Base-by-base conservation (phyloP, 2,888 invertebrate species). In the Melikaiella ostensackeni region DNA sequence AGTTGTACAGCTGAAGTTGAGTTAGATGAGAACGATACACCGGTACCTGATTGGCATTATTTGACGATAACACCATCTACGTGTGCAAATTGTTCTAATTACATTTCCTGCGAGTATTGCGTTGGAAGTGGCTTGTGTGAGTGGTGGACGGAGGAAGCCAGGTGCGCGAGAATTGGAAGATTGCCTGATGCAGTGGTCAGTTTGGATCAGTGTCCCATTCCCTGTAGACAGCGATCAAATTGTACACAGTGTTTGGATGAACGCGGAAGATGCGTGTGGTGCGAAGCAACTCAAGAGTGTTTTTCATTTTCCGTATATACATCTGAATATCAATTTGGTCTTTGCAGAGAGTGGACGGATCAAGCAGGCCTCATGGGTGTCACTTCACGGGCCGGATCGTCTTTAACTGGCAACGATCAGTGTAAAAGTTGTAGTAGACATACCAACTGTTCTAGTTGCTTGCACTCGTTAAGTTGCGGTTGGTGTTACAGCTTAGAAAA, bases 251-350 rank as follows among this genome's bases (percentile, higher is more conserved):
- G 98, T 89, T 93, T 98, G 74, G 96, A 96, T 86, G 96, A 96
- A 87, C 95, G 94, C 70, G 97, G 97, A 33, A 94, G 97, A 79
- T 98, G 98, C 91, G 98, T 98, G 0, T 98, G 98, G 98, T 98
- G 98, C 91, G 97, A 98, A 89, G 97, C 97, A 33, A 97, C 97
- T 0, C 94, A 95, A 80, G 97, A 97, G 88, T 98, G 98, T 91
- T 98, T 98, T 90, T 96, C 97, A 83, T 98, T 98, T 91, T 96
- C 97, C n/a, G 97, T 98, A 1, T 98, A 98, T 91, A 98, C 98
- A 9, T 97, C 97, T 84, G 97, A 97, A 88, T 98, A 97, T 92
- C 97, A 98, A 89, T 98, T 97, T 91, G 98, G 98, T 0, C 93
- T 97, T 88, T 98, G 98, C 88, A 94, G 97, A 57, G 97, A 97